These are phyloP conservation scores for Drosophila conformis DNA, from an alignment of 2,888 invertebrate species.

Conservation along the genomic window DNA sequence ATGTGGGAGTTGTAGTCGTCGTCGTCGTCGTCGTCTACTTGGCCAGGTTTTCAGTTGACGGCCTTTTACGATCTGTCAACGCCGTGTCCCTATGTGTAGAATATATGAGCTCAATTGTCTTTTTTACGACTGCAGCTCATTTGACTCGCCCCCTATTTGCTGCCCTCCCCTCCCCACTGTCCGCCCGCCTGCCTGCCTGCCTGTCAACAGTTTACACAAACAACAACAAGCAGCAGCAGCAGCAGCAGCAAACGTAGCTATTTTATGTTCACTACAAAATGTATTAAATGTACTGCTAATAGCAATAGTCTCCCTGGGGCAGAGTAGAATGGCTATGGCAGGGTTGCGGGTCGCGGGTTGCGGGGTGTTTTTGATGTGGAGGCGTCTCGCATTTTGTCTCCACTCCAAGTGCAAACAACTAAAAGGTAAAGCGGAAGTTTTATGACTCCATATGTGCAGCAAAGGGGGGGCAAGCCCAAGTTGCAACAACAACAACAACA, in stretches of 20 bases:
- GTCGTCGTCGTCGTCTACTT: constrained; percentile 23
- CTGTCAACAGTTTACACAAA: constrained; percentile 76
- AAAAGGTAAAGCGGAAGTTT: constrained; percentile 66
- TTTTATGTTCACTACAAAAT: constrained; percentile 80
- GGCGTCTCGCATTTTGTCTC: constrained; percentile 34
- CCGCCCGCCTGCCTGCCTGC: constrained; percentile 30
- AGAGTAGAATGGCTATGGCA: not conserved
- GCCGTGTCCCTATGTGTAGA: constrained; percentile 73
- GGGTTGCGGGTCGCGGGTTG: constrained; percentile 18
- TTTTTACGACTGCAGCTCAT: constrained; percentile 79
- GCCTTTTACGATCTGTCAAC: constrained; percentile 82
- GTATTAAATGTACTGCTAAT: constrained; percentile 79
- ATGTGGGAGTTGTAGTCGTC: constrained; percentile 65
- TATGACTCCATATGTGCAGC: constrained; percentile 49
- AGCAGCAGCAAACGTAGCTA: constrained; percentile 22
- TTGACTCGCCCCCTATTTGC: constrained; percentile 52
- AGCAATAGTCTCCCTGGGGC: constrained; percentile 59
- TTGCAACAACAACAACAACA: constrained; percentile 3
- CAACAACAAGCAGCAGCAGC: not conserved
- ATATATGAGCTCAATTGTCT: constrained; percentile 82
- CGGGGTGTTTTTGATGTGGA: constrained; percentile 23
- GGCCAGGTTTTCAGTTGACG: constrained; percentile 74
- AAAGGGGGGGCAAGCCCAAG: not conserved
- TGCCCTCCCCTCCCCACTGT: not conserved
- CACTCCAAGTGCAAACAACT: constrained; percentile 72